Percentiles rank a stretch among this genome's conserved stretches.
phyloP scores from a whole-genome alignment of 2,113 vertebrate species.

The Anarrhichthys ocellatus region DNA sequence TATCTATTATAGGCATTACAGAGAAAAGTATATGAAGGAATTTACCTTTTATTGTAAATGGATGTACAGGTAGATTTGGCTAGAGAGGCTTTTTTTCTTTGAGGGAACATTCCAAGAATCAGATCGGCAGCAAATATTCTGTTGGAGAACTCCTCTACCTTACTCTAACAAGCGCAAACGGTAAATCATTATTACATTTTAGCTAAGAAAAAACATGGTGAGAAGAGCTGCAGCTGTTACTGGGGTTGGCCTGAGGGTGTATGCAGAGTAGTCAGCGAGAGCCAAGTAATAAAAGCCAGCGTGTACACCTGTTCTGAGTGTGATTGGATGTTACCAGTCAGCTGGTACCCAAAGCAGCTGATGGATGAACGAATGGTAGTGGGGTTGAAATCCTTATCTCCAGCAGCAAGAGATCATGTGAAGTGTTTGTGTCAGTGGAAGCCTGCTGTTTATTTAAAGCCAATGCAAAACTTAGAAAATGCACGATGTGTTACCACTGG shows the following conservation, averaged over 20 bases:
- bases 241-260: not conserved
- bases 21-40: not conserved
- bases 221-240: slow-evolving; percentile 1
- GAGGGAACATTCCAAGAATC: not conserved
- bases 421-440: slow-evolving; percentile 7
- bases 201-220: not conserved
- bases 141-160: not conserved
- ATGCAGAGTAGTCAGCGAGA: not conserved
- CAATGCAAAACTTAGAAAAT: slow-evolving; percentile 11
- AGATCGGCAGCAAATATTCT: not conserved
- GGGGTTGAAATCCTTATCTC: not conserved
- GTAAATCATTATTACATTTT: not conserved
- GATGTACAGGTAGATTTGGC: not conserved
- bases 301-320: not conserved
- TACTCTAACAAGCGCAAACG: not conserved
- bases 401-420: not conserved
- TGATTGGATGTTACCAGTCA: slow-evolving; percentile 4
- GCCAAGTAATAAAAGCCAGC: not conserved
- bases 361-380: not conserved
- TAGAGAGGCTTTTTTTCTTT: not conserved
- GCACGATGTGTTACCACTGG: not conserved
- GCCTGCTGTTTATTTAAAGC: slow-evolving; percentile 13
- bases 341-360: not conserved
- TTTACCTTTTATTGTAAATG: not conserved
- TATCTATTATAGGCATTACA: not conserved